phyloP scores from a whole-genome alignment of 2,113 vertebrate species.

The Chauna torquata region DNA sequence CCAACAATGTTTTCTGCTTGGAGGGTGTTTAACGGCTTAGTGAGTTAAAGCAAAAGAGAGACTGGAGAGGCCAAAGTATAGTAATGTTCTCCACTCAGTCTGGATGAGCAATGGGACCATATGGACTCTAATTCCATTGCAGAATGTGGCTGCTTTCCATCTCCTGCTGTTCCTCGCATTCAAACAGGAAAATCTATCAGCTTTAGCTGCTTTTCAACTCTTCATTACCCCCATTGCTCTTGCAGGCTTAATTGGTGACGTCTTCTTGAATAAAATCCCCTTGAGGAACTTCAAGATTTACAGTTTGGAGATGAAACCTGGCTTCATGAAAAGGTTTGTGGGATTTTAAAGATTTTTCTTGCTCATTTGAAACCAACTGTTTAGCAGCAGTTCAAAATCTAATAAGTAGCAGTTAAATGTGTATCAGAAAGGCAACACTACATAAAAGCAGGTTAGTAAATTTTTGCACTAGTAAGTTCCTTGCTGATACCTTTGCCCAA shows the following conservation, averaged over 20 bases:
- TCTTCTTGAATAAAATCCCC: constrained; percentile 76
- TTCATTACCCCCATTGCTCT: constrained; percentile 26
- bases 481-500: background rate
- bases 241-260: constrained; percentile 79
- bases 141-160: constrained; percentile 23
- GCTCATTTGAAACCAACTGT: background rate
- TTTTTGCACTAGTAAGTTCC: background rate
- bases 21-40: background rate
- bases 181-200: constrained; percentile 26
- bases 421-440: background rate
- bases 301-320: constrained; percentile 79
- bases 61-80: background rate
- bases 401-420: background rate
- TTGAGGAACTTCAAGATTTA: constrained; percentile 83
- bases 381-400: background rate
- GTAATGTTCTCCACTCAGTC: background rate
- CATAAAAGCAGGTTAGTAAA: background rate
- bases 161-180: background rate
- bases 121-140: constrained; percentile 15
- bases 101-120: constrained; percentile 27
- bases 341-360: background rate
- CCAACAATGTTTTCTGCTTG: background rate
- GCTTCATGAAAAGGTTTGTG: constrained; percentile 78
- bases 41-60: background rate
- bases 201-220: constrained; percentile 7